Percentiles rank a stretch among this genome's conserved stretches.
phyloP scores from a whole-genome alignment of 2,888 invertebrate genomes.

The Sympetrum striolatum region DNA sequence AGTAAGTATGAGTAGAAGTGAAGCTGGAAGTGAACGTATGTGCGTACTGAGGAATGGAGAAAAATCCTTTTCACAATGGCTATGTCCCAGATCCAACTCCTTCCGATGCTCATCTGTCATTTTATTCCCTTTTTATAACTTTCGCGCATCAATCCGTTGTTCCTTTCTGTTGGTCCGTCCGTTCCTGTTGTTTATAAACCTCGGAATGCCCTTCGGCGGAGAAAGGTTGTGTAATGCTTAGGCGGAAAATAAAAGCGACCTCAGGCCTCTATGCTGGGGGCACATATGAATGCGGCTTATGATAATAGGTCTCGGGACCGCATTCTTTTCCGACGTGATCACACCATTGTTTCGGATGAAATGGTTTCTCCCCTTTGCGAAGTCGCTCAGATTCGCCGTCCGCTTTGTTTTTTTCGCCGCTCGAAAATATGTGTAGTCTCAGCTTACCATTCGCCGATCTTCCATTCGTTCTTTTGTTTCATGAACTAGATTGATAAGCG shows the following conservation, averaged over 20 bases:
- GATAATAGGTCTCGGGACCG: background rate
- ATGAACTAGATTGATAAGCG: too few relatives aligned
- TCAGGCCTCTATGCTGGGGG: background rate
- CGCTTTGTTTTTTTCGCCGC: too few relatives aligned
- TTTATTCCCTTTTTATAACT: background rate
- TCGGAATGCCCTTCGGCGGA: background rate
- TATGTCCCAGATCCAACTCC: background rate
- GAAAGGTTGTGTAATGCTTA: background rate
- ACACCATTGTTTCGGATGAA: background rate
- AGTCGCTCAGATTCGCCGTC: background rate
- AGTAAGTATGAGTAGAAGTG: background rate
- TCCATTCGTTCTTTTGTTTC: too few relatives aligned
- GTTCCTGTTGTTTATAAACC: background rate
- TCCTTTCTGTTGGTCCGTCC: too few relatives aligned
- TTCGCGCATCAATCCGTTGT: background rate
- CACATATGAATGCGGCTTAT: background rate
- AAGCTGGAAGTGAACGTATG: background rate
- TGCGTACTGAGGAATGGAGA: background rate
- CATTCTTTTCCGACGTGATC: background rate
- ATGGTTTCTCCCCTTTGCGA: background rate
- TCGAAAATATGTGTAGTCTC: too few relatives aligned
- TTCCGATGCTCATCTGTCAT: background rate
- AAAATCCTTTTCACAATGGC: background rate
- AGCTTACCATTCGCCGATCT: too few relatives aligned
- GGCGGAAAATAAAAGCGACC: background rate